A percentile compares a stretch with the other conserved stretches of the same genome.
Conservation (phyloP, 1,140 invertebrate species). For the Bombyx mori region DNA sequence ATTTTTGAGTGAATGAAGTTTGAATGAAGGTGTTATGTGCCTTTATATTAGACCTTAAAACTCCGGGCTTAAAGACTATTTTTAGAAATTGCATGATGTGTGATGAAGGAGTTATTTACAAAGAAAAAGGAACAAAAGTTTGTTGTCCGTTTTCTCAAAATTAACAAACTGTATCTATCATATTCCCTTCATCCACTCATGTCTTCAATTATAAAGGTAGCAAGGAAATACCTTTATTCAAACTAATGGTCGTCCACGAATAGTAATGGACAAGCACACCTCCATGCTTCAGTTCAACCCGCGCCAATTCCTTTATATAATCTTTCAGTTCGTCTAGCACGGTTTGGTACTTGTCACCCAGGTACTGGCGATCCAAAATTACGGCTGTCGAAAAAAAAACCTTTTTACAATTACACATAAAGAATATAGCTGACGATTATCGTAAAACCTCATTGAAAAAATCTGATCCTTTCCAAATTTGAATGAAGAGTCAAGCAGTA, state of each 20-base stretch:
- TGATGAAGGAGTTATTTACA: too few species aligned
- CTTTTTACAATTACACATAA: background rate
- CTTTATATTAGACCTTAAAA: too few species aligned
- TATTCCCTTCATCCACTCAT: background rate
- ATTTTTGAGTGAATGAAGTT: too few species aligned
- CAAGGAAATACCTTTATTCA: slow-evolving; percentile 73
- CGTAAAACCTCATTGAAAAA: too few species aligned
- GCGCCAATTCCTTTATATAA: slow-evolving; percentile 72
- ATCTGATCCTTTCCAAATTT: too few species aligned
- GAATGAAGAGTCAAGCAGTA: too few species aligned
- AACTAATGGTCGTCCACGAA: slow-evolving; percentile 74
- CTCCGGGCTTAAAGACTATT: too few species aligned
- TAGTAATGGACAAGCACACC: slow-evolving; percentile 76
- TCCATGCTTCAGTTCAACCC: slow-evolving; percentile 74
- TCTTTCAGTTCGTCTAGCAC: slow-evolving; percentile 73
- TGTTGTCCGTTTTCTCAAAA: too few species aligned
- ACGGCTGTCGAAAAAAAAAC: slow-evolving; percentile 62
- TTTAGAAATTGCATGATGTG: too few species aligned
- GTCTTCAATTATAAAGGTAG: background rate
- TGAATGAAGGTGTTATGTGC: too few species aligned
- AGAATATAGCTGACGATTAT: background rate
- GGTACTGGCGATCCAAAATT: slow-evolving; percentile 74
- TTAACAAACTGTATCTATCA: too few species aligned
- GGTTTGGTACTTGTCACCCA: slow-evolving; percentile 71
- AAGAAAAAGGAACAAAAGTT: too few species aligned